Base-by-base conservation (phyloP, 2,797 vertebrate genomes). In the Eidolon dupreanum region DNA sequence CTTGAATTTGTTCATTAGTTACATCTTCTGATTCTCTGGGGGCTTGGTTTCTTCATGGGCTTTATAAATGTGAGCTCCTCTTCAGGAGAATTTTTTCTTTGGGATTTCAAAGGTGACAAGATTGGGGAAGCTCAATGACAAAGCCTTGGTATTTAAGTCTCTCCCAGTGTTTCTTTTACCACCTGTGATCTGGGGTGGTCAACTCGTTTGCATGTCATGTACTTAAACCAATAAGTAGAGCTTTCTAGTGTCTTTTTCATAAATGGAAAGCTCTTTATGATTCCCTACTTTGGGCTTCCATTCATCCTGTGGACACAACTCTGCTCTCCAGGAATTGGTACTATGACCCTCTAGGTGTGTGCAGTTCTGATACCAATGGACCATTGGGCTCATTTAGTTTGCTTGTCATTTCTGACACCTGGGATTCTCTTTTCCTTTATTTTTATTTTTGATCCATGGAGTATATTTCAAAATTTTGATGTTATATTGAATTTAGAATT, bases 371-470 rank as follows among this genome's bases (percentile, higher is more conserved):
- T 3, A 28, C 22, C 51, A 86, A 13, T 41, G 82, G 81, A 38
- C 33, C 10, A 12, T 46, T 71, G n/a, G 16, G 33, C 43, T 91
- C 49, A 28, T 65, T 81, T 38, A 86, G 20, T 79, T 84, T 87
- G 93, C 70, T 95, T 41, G 82, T 86, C 55, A 85, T 79, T 90
- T 71, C 84, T 70, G n/a, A 28, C 53, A 77, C n/a, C n/a, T 38
- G 57, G 53, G 65, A 53, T 90, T 71, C 89, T 55, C 63, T 95
- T 74, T 61, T 55, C 43, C 65, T 68, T 88, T 75, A 22, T 68
- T 77, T 93, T 88, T 89, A 36, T 66, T 94, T 94, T 93, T 90
- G 63, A 94, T 66, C 77, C n/a, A 24, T 31, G 41, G 49, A 79
- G 49, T 77, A 46, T 46, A 38, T 66, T 78, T 53, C 70, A 95